A percentile compares a stretch with the other conserved stretches of the same genome.
Conservation (phyloP, 2,113 vertebrate genomes). For the Caranx melampygus region DNA sequence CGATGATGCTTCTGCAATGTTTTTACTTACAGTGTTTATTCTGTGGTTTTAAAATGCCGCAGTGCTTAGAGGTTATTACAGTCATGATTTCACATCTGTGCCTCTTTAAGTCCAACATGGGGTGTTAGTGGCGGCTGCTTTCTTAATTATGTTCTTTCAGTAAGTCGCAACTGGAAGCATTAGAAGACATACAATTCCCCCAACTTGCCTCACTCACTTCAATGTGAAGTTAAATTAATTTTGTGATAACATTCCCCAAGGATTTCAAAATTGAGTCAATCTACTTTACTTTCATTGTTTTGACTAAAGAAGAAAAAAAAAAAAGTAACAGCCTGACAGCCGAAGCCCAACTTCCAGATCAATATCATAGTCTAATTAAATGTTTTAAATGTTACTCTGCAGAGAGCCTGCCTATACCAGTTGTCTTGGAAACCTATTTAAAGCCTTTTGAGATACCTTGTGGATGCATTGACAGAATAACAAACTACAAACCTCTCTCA, state of each 20-base stretch:
- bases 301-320: background rate
- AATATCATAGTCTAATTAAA: constrained; percentile 44
- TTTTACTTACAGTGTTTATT: background rate
- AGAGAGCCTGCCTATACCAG: background rate
- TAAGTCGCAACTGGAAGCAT: background rate
- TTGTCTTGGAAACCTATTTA: constrained; percentile 25
- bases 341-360: constrained; percentile 23
- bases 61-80: constrained; percentile 1
- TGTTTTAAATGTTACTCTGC: constrained; percentile 20
- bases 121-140: background rate
- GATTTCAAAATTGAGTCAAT: constrained; percentile 12
- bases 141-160: background rate
- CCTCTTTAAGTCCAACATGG: constrained; percentile 1
- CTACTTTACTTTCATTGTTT: constrained; percentile 15
- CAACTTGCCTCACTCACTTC: background rate
- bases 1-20: background rate
- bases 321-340: background rate
- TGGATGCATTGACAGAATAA: background rate
- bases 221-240: background rate
- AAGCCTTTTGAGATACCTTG: constrained; percentile 6
- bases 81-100: constrained; percentile 6
- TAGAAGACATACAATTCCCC: background rate
- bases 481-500: constrained; percentile 2
- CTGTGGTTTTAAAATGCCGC: background rate
- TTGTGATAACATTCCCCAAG: background rate